Percentiles rank a stretch among this genome's conserved stretches.
phyloP scores from a whole-genome alignment of 1,140 invertebrate species.

The Chrysopa pallens region DNA sequence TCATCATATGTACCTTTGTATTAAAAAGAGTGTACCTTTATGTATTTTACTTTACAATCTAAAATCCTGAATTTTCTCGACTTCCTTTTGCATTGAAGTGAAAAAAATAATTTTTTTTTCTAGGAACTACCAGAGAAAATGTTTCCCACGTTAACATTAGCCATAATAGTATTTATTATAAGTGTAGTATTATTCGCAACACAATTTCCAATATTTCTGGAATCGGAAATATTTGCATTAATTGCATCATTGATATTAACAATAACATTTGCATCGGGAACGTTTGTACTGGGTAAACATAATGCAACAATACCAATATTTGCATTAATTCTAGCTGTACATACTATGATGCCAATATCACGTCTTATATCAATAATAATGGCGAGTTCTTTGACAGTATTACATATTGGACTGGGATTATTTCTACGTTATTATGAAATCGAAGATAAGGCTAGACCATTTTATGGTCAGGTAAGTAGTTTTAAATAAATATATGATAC shows the following conservation, averaged over 20 bases:
- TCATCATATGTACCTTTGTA: too few species aligned
- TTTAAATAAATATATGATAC: background rate
- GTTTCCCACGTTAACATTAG: slow-evolving; percentile 23
- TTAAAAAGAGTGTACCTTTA: too few species aligned
- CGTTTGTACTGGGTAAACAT: slow-evolving; percentile 27
- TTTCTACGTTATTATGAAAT: slow-evolving; percentile 7
- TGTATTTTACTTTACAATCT: too few species aligned
- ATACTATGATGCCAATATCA: slow-evolving; percentile 52
- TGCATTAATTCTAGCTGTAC: slow-evolving; percentile 42
- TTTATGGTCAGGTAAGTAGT: slow-evolving; percentile 30
- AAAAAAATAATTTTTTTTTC: slow-evolving; percentile 23
- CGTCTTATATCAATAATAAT: slow-evolving; percentile 36
- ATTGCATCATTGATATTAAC: slow-evolving; percentile 29
- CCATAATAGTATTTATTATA: slow-evolving; percentile 27
- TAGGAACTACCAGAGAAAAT: slow-evolving; percentile 28
- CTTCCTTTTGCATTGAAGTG: too few species aligned
- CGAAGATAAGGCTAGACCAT: slow-evolving; percentile 17
- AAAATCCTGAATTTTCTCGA: too few species aligned
- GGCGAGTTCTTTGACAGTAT: slow-evolving; percentile 34
- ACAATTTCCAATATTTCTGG: slow-evolving; percentile 28
- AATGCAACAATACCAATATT: slow-evolving; percentile 42
- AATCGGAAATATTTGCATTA: slow-evolving; percentile 30
- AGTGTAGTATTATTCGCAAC: slow-evolving; percentile 26
- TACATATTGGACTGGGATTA: slow-evolving; percentile 26
- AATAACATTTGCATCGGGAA: slow-evolving; percentile 24